These are phyloP conservation scores for Colius striatus DNA, from an alignment of 2,113 vertebrate genomes.

Conservation along the genomic window DNA sequence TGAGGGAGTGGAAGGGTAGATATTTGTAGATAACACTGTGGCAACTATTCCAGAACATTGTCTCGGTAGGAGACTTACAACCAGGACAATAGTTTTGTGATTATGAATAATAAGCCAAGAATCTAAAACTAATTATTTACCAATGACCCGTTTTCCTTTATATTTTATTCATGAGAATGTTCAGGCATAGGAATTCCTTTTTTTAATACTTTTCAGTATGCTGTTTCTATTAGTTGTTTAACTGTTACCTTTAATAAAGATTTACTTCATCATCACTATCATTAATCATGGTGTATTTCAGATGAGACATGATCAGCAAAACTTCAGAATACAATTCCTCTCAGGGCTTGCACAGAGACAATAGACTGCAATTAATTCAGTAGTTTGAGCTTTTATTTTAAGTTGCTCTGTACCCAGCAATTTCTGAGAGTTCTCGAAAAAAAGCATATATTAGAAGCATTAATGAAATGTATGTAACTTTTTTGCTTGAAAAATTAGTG, in stretches of 20 bases:
- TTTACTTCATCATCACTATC: not conserved
- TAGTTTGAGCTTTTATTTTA: not conserved
- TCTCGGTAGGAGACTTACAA: not conserved
- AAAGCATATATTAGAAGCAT: not conserved
- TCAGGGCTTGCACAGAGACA: not conserved
- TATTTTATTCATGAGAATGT: not conserved
- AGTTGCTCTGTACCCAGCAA: not conserved
- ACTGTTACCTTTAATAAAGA: not conserved
- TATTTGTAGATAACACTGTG: not conserved
- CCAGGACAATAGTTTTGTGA: not conserved
- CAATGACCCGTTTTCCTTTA: not conserved
- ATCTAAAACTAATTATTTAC: not conserved
- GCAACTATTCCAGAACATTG: not conserved
- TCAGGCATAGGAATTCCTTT: not conserved
- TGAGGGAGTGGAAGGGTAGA: rapidly evolving
- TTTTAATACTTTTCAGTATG: not conserved
- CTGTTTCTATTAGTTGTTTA: not conserved
- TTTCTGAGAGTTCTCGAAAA: not conserved
- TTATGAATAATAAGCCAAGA: not conserved
- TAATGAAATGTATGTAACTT: not conserved
- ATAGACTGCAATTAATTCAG: not conserved
- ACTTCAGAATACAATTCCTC: not conserved
- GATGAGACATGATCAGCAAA: not conserved
- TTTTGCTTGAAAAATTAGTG: not conserved
- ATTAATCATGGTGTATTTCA: not conserved